phyloP scores from a whole-genome alignment of 2,797 vertebrate species.

The Kryptopterus vitreolus region DNA sequence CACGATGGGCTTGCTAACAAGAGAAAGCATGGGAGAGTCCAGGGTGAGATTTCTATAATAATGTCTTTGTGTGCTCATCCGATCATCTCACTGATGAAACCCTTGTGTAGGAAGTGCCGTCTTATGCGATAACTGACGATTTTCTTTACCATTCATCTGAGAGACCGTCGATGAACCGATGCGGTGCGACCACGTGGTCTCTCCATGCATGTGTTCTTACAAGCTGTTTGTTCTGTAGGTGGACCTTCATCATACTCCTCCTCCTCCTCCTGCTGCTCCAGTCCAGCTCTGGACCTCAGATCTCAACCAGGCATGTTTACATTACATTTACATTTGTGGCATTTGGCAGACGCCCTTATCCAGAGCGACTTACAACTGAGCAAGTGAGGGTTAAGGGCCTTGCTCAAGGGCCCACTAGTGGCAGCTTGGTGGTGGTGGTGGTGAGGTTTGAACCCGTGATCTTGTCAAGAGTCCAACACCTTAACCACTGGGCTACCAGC shows the following conservation, averaged over 20 bases:
- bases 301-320: neutral
- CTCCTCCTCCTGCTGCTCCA: neutral
- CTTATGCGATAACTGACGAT: slow-evolving; percentile 80
- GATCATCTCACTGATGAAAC: slow-evolving; percentile 65
- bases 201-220: neutral
- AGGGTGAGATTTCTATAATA: neutral
- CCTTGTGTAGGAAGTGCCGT: slow-evolving; percentile 80
- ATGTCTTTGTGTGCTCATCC: neutral
- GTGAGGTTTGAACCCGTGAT: too few relatives aligned
- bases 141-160: slow-evolving; percentile 63
- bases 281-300: neutral
- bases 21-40: too few relatives aligned
- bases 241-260: too few relatives aligned
- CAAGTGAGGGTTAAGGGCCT: too few relatives aligned
- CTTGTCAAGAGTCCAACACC: too few relatives aligned
- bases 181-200: rapidly evolving
- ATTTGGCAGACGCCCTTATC: too few relatives aligned
- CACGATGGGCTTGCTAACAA: neutral
- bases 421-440: too few relatives aligned
- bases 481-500: too few relatives aligned
- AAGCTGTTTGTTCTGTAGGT: neutral
- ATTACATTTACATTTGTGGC: too few relatives aligned
- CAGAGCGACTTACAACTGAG: too few relatives aligned
- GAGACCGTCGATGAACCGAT: neutral
- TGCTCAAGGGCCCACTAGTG: too few relatives aligned